These are phyloP conservation scores for Molanna angustata DNA, from an alignment of 2,888 invertebrate genomes.

Conservation along the genomic window DNA sequence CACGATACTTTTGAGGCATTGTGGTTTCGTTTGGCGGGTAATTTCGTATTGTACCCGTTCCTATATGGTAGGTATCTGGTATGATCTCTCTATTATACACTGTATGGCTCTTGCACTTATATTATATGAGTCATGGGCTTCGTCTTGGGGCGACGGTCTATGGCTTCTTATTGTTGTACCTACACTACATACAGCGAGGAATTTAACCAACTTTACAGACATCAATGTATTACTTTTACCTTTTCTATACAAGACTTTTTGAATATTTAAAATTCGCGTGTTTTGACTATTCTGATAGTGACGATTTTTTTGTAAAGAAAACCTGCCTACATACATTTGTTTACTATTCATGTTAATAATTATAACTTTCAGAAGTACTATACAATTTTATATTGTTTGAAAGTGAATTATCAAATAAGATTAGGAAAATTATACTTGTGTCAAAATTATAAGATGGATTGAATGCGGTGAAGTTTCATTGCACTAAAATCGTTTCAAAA, in stretches of 20 bases:
- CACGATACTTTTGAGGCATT: slow-evolving; percentile 27
- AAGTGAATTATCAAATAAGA: too few species aligned
- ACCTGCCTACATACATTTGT: too few species aligned
- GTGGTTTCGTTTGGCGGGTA: slow-evolving; percentile 27
- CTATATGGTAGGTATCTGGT: not conserved
- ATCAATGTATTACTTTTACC: too few species aligned
- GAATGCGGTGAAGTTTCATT: slow-evolving; percentile 5
- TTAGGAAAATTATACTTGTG: not conserved
- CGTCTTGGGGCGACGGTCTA: slow-evolving; percentile 5
- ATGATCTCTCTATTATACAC: not conserved
- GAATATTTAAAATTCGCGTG: too few species aligned
- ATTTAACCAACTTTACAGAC: slow-evolving; percentile 22
- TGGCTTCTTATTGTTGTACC: slow-evolving; percentile 21
- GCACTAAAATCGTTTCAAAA: slow-evolving; percentile 17
- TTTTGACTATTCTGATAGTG: too few species aligned
- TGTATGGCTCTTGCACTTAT: not conserved
- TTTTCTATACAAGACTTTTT: too few species aligned
- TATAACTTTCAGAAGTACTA: too few species aligned
- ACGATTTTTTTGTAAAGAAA: too few species aligned
- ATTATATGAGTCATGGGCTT: not conserved
- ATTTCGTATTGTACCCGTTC: slow-evolving; percentile 14
- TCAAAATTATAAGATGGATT: slow-evolving; percentile 1
- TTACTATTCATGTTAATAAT: too few species aligned
- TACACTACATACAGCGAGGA: too few species aligned
- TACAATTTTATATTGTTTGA: too few species aligned